Evolutionary conservation across 2,797 vertebrate species (phyloP).

Genomic region (Sparus aurata): DNA sequence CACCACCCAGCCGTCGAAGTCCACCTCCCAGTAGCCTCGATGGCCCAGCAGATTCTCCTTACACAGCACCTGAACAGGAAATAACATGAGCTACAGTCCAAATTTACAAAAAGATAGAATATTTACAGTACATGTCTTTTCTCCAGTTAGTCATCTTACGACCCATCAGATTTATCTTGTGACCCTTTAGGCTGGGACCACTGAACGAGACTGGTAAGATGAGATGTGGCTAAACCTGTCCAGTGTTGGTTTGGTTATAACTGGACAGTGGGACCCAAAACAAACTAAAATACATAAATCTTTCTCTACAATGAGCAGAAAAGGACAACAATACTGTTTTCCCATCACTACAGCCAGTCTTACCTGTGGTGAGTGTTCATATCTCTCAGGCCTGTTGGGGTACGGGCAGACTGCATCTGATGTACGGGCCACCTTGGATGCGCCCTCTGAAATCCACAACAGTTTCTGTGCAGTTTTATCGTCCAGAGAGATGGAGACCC

Average conservation of each 20-base stretch:
- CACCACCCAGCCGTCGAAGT: conserved; percentile 84
- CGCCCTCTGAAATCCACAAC: conserved; percentile 85
- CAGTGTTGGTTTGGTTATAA: neutral
- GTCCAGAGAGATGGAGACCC: conserved; percentile 81
- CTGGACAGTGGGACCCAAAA: neutral
- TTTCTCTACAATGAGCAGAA: no score
- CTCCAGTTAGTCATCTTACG: no score
- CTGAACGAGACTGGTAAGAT: neutral
- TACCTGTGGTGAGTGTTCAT: conserved; percentile 85
- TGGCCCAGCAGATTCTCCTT: conserved; percentile 78
- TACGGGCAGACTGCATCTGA: conserved; percentile 84
- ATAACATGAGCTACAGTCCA: no score
- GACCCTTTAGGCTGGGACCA: neutral
- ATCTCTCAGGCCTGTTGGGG: conserved; percentile 85
- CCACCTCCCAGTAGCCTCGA: conserved; percentile 87
- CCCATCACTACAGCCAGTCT: neutral
- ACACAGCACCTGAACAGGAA: conserved; percentile 81
- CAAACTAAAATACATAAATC: no score
- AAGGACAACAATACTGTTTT: neutral
- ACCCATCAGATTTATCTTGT: neutral
- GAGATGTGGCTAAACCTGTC: no score
- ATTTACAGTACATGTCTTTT: no score
- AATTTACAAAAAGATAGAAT: no score
- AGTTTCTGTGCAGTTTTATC: conserved; percentile 86
- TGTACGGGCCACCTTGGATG: conserved; percentile 80